phyloP scores from a whole-genome alignment of 2,888 invertebrate species.

The Pilophorus perplexus region DNA sequence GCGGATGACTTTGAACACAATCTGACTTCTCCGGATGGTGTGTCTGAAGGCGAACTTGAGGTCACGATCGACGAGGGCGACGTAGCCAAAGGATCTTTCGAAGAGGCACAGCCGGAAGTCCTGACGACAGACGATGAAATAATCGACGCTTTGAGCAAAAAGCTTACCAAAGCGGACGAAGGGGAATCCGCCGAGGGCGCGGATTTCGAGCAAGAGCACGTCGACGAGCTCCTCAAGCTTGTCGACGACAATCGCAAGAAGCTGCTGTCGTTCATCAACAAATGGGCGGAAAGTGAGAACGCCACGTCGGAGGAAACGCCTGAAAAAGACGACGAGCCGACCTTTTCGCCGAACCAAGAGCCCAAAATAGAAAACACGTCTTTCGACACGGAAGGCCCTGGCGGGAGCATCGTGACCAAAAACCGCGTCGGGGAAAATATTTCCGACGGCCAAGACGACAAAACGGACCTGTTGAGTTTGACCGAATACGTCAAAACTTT shows the following conservation, averaged over 20 bases:
- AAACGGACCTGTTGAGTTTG: constrained; percentile 21
- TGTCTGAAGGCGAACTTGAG: neutral
- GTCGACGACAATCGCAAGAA: constrained; percentile 16
- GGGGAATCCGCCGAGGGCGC: too few relatives aligned
- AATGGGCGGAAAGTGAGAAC: neutral
- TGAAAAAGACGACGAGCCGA: constrained; percentile 19
- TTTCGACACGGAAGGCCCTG: neutral
- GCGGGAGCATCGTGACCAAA: constrained; percentile 14
- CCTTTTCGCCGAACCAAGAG: constrained; percentile 18
- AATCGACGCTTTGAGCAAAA: neutral
- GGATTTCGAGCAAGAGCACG: too few relatives aligned
- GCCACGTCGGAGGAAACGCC: neutral
- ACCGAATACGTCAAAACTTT: constrained; percentile 39
- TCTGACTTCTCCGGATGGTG: too few relatives aligned
- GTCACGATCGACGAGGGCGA: neutral
- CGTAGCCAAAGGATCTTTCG: neutral
- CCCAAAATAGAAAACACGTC: constrained; percentile 37
- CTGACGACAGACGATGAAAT: neutral
- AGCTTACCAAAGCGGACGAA: too few relatives aligned
- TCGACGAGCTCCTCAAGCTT: constrained; percentile 17
- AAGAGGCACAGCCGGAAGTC: neutral
- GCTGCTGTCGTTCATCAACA: neutral
- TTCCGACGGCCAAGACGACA: constrained; percentile 2
- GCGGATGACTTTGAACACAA: too few relatives aligned
- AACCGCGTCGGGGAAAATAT: constrained; percentile 25